A percentile compares a stretch with the other conserved stretches of the same genome.
Conservation (phyloP, 2,797 vertebrate species). For the Aythya fuligula region DNA sequence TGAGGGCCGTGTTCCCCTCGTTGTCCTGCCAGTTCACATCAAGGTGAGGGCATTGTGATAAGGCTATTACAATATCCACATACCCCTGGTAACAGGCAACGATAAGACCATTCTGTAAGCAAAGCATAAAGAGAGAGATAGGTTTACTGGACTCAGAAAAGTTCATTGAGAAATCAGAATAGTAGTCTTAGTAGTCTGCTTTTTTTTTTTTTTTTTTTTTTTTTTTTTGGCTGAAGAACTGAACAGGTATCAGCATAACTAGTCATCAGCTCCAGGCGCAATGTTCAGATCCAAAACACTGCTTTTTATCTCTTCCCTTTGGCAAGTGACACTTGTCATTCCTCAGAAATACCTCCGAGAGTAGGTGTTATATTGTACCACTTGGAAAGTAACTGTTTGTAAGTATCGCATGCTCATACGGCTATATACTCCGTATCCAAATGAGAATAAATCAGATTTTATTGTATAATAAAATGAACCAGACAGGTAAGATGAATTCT, state of each 20-base stretch:
- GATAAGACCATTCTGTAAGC: conserved; percentile 89
- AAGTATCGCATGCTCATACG: conserved; percentile 17
- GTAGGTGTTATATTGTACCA: neutral
- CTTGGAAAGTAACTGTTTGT: conserved; percentile 48
- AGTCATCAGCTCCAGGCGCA: neutral
- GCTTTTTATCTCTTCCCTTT: conserved; percentile 12
- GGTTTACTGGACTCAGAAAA: neutral
- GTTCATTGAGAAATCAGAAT: neutral
- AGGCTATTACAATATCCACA: conserved; percentile 90
- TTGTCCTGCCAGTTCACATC: conserved; percentile 98
- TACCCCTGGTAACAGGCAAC: conserved; percentile 96
- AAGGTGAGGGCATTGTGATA: conserved; percentile 91
- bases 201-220: neutral
- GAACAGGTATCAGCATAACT: neutral
- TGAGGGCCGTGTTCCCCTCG: conserved; percentile 95
- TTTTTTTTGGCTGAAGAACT: neutral
- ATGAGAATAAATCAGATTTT: conserved; percentile 54
- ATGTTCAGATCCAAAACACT: conserved; percentile 8
- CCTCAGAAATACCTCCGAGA: conserved; percentile 11
- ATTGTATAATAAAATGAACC: conserved; percentile 30
- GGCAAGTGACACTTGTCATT: neutral
- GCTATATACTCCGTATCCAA: neutral
- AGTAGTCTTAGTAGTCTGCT: neutral
- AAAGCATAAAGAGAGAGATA: conserved; percentile 44
- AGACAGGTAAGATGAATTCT: neutral